phyloP scores from a whole-genome alignment of 2,113 vertebrate genomes.

The Epinephelus fuscoguttatus region DNA sequence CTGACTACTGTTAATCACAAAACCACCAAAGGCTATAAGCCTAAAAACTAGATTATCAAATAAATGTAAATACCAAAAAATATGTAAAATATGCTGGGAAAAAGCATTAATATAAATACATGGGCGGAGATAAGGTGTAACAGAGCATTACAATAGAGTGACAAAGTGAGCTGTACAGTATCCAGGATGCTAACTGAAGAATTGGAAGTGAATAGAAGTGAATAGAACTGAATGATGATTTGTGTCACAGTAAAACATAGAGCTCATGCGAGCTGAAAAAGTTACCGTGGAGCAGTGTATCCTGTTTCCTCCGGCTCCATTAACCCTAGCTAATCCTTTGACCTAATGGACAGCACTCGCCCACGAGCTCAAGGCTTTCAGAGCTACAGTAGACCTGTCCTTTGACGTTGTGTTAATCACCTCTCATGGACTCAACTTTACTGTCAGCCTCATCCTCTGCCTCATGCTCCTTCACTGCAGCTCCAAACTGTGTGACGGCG shows the following conservation, averaged over 20 bases:
- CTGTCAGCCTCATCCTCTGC: neutral
- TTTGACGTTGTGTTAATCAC: slow-evolving; percentile 74
- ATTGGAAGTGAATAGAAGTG: neutral
- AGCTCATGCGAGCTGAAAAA: slow-evolving; percentile 20
- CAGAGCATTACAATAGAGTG: neutral
- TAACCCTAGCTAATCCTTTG: slow-evolving; percentile 78
- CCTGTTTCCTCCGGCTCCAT: slow-evolving; percentile 69
- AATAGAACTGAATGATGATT: too few species aligned
- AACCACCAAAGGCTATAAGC: neutral
- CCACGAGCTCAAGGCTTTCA: slow-evolving; percentile 61
- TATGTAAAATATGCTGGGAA: too few species aligned
- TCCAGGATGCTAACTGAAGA: neutral
- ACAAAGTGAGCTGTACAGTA: neutral
- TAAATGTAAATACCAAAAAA: neutral
- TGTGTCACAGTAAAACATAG: neutral
- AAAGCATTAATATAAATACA: too few species aligned
- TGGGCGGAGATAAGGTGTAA: neutral
- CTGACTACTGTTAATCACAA: neutral
- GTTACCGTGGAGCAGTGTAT: slow-evolving; percentile 38
- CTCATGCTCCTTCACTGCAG: neutral
- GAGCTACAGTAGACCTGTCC: slow-evolving; percentile 61
- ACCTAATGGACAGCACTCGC: slow-evolving; percentile 72
- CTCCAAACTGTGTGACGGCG: too few species aligned
- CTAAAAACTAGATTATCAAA: neutral
- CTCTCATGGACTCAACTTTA: slow-evolving; percentile 51